A percentile compares a stretch with the other conserved stretches of the same genome.
These are phyloP conservation scores for Drosophila quadrilineata DNA, from an alignment of 1,140 invertebrate species.

Conservation along the genomic window DNA sequence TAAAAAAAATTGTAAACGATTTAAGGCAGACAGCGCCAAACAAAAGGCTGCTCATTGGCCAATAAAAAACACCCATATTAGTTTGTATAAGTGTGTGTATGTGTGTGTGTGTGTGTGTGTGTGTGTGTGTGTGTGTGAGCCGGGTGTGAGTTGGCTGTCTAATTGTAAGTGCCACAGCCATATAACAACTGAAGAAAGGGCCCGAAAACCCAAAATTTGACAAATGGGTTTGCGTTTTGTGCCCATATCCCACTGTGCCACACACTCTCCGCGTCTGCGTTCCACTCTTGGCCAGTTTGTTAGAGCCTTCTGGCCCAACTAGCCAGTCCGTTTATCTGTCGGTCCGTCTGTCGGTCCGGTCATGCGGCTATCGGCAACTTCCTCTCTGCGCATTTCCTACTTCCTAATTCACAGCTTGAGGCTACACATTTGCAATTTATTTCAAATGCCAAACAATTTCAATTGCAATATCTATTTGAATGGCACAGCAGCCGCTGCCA, in stretches of 20 bases:
- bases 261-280: background rate
- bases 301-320: no score
- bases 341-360: constrained; percentile 22
- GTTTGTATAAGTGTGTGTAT: background rate
- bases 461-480: constrained; percentile 61
- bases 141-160: constrained; percentile 53
- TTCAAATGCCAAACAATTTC: constrained; percentile 65
- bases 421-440: constrained; percentile 74
- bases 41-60: constrained; percentile 49
- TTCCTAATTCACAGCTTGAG: constrained; percentile 58
- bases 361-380: constrained; percentile 33
- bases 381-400: constrained; percentile 65
- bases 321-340: background rate
- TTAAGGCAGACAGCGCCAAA: constrained; percentile 17
- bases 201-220: constrained; percentile 52
- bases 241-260: constrained; percentile 58
- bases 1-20: no score
- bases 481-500: constrained; percentile 46
- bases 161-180: constrained; percentile 41
- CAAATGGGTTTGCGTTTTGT: constrained; percentile 60
- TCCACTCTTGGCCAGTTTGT: constrained; percentile 17
- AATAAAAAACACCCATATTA: constrained; percentile 43
- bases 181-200: constrained; percentile 33
- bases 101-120: background rate
- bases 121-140: constrained; percentile 1